Conservation (phyloP, 1,140 invertebrate species). For the Orchestia grillus region DNA sequence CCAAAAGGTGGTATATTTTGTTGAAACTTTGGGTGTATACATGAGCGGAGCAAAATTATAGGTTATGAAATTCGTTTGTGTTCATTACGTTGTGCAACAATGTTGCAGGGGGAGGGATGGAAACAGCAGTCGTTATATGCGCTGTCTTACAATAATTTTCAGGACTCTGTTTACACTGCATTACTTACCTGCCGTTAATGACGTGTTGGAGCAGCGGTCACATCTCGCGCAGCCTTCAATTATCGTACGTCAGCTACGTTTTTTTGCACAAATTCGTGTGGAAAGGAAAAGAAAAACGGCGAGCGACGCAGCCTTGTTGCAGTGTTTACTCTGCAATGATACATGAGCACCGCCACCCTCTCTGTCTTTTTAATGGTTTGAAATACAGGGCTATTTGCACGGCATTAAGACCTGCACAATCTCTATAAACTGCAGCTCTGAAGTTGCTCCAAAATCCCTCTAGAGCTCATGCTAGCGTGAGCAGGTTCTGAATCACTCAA, state of each 20-base stretch:
- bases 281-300: neutral
- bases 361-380: conserved; percentile 37
- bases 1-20: neutral
- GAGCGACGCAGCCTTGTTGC: neutral
- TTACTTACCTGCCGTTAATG: neutral
- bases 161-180: neutral
- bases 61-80: neutral
- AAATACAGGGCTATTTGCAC: neutral
- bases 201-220: neutral
- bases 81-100: neutral
- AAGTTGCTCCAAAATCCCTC: neutral
- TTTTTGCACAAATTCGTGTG: neutral
- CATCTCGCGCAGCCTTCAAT: neutral
- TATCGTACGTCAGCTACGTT: neutral
- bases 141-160: neutral
- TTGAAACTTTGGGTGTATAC: neutral
- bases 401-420: neutral
- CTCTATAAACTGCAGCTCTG: neutral
- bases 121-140: neutral
- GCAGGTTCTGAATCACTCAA: neutral
- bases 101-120: neutral
- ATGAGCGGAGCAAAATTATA: neutral
- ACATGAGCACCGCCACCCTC: neutral
- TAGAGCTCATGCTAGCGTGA: neutral
- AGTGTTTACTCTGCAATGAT: neutral